Evolutionary conservation across 1,140 invertebrate genomes (phyloP).

Genomic region (Drosophila chauvacae): DNA sequence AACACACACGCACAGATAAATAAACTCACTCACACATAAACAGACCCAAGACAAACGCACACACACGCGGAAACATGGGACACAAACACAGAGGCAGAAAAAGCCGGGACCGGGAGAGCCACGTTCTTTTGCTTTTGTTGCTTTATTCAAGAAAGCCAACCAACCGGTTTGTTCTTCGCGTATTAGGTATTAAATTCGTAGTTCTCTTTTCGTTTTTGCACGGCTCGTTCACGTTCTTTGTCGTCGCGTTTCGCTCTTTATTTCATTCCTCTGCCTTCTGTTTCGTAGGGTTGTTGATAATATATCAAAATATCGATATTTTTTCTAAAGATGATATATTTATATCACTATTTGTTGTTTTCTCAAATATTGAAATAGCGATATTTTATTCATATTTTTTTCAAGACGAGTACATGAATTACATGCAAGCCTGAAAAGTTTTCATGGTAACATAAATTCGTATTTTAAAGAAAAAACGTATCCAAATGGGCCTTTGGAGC

Average conservation of each 20-base stretch:
- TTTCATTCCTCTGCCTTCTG: constrained; percentile 26
- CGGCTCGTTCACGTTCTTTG: constrained; percentile 19
- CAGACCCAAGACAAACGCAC: constrained; percentile 13
- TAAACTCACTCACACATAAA: constrained; percentile 31
- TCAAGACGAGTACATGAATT: no score
- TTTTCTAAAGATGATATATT: no score
- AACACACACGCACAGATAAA: constrained; percentile 44
- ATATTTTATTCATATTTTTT: no score
- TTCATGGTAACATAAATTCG: no score
- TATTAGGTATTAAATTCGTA: constrained; percentile 19
- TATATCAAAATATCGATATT: no score
- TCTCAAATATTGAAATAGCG: no score
- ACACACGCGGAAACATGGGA: constrained; percentile 9
- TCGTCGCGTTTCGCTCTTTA: constrained; percentile 24
- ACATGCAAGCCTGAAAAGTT: no score
- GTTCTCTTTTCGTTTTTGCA: constrained; percentile 25
- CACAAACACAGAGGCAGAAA: constrained; percentile 55
- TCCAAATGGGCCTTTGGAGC: no score
- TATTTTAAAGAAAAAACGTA: no score
- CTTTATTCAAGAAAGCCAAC: constrained; percentile 40
- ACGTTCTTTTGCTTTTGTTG: constrained; percentile 52
- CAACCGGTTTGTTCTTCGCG: constrained; percentile 57
- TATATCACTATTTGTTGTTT: no score
- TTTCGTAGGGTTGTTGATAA: no score
- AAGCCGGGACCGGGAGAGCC: constrained; percentile 66